Evolutionary conservation across 2,888 invertebrate species (phyloP), one percentile per base, ranked within the genome.

Genomic region (Cataglyphis rosenhaueri): DNA sequence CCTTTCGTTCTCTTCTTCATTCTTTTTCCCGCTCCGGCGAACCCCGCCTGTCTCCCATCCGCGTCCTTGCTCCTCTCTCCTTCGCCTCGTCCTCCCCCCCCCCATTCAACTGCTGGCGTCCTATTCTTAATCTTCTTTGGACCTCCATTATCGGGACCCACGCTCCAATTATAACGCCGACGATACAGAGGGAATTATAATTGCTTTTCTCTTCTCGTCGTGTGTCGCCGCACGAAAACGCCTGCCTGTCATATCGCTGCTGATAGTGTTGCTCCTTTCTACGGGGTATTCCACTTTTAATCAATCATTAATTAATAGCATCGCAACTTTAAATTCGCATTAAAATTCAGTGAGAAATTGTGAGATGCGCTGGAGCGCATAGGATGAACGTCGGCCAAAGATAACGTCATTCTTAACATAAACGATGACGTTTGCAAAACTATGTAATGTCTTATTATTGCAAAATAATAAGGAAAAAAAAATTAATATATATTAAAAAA

Each of bases 41-140:
- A 59, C 35, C 55, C 78, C 74, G 61, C 83, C 78, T 44, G 64
- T 71, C 76, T 64, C 15, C 70, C 44, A 52, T 59, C 44, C 66
- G 68, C 35, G 44, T 75, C 41, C 57, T 66, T 73, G 71, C 25
- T 55, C 44, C 64, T 70, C 75, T 84, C 75, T 83, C 84, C 32
- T 65, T 82, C 70, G 18, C 66, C 65, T 25, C 78, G 65, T 59
- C 61, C 68, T 48, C 55, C 55, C 18, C 85, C 85, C 68, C 25
- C 85, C 71, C 82, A 78, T 88, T 83, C 79, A 68, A 75, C 52
- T 52, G 29, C 83, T 85, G 86, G 84, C 89, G 85, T 89, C 88
- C 92, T 91, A 92, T 93, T 93, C 92, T 93, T 94, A 93, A 94
- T 94, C 94, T 93, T 94, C 94, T 93, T 93, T 92, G 89, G 92